Evolutionary conservation across 2,797 vertebrate species (phyloP), one percentile per base, ranked within the genome.

Genomic region (Melanogrammus aeglefinus): DNA sequence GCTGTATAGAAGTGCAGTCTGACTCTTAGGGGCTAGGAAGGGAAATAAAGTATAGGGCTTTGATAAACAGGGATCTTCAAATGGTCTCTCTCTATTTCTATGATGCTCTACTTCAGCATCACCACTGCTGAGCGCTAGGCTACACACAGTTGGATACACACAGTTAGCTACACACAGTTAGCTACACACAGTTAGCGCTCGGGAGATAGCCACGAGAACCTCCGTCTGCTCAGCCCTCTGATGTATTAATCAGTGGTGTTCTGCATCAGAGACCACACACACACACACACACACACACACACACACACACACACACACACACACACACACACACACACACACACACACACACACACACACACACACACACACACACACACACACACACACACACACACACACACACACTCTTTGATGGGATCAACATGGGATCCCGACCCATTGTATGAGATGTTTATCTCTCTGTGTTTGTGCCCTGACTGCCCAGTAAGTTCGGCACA

Each of bases 211-310:
- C 24, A 66, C 6, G n/a, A 27, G 24, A 70, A 70, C 24, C 66
- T 16, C 21, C n/a, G 63, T 66, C 63, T 66, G 63, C 63, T 24
- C 66, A 27, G 66, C 12, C 66, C 9, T 70, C 66, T 70, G 10
- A 70, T 70, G 66, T 27, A 27, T 70, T 70, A 27, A 70, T 70
- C 66, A 70, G 66, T 18, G 66, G n/a, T 27, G 66, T 66, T 66
- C 16, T 6, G 7, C 24, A 13, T 24, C 66, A 24, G 24, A 6
- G 18, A 33, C 47, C 6, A 70, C 66, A 70, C n/a, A 29, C 66
- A 14, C 66, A 24, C n/a, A 24, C 27, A 10, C 66, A 10, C 66
- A 29, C 66, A 24, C 27, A 24, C 66, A 70, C 18, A 21, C 47
- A 51, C 47, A 21, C 44, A 5, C 44, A 47, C 44, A 18, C 44